Conservation (phyloP, 35 echinoderm and acorn worm genomes). For the Patiria miniata region DNA sequence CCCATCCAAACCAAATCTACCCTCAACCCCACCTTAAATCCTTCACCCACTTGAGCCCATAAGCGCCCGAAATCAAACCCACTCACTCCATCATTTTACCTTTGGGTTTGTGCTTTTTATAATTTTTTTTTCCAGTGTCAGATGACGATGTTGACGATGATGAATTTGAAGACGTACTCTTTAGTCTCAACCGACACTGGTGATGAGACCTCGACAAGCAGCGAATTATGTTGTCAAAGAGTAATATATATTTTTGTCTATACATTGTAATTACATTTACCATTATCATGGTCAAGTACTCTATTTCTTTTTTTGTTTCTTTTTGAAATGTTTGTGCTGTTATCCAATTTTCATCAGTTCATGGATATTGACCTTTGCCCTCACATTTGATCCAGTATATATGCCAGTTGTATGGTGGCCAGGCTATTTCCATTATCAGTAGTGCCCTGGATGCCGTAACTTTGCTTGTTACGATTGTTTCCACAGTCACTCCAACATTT, state of each 20-base stretch:
- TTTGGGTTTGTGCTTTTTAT: background rate
- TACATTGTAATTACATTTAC: background rate
- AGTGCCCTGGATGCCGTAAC: no score
- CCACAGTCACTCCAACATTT: no score
- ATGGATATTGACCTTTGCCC: background rate
- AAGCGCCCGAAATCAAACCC: no score
- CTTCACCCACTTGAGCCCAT: no score
- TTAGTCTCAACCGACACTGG: conserved; percentile 12
- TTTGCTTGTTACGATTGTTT: no score
- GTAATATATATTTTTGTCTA: background rate
- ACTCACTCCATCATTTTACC: no score
- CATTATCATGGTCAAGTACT: background rate
- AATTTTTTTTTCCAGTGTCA: background rate
- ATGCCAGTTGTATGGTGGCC: no score
- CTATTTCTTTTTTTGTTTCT: background rate
- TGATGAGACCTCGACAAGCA: background rate
- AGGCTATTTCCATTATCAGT: no score
- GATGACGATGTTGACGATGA: conserved; percentile 47
- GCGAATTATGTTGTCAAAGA: background rate
- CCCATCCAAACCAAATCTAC: no score
- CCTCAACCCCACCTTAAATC: no score
- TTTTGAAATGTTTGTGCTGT: background rate
- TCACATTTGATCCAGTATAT: no score
- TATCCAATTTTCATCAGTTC: background rate
- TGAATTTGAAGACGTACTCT: conserved; percentile 35